Base-by-base conservation (phyloP, 2,888 invertebrate species). In the Parochlus steinenii region DNA sequence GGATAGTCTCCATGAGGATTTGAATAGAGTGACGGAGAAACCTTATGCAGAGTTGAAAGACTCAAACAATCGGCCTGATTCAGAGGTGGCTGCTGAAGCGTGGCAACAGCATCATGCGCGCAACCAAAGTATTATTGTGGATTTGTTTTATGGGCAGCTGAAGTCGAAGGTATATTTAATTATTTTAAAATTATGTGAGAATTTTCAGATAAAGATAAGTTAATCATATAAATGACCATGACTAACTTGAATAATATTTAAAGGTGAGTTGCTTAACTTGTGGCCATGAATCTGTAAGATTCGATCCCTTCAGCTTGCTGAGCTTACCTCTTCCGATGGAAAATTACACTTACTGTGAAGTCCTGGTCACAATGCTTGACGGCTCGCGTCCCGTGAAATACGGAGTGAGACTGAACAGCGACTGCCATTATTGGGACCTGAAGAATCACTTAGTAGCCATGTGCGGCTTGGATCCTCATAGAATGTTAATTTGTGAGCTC, bases 271-370 rank as follows among this genome's bases (percentile, higher is more conserved):
- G 92, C 57, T 69, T 74, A 48, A 71, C 74, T 15, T 92, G 92
- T 61, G 74, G 74, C 7, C 72, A 75, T 43, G 79, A 82, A 48
- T 85, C 83, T 33, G 83, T 86, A 39, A 69, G 83, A 27, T 92
- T 90, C 59, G 92, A 92, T 62, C 81, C 89, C 3, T 92, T 90
- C 64, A 87, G 85, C 56, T 76, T 85, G 60, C 69, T 92, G 31
- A 79, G 85, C 43, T 63, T 92, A 47, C 90, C 90, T 39, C 64
- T 92, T 46, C 90, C 90, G 15, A 82, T 90, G 69, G 90, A 92
- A 58, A 78, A 78, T 53, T 80, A 71, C 48, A 70, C 79, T 31
- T 69, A 81, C 42, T 66, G 78, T 45, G 81, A 83, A 53, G 67
- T 82, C 36, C 64, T 75, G 47, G 81, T 82, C 11, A 71, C 82